Evolutionary conservation across 2,888 invertebrate genomes (phyloP), one percentile per base, ranked within the genome.

Genomic region (Augochlorella aurata): DNA sequence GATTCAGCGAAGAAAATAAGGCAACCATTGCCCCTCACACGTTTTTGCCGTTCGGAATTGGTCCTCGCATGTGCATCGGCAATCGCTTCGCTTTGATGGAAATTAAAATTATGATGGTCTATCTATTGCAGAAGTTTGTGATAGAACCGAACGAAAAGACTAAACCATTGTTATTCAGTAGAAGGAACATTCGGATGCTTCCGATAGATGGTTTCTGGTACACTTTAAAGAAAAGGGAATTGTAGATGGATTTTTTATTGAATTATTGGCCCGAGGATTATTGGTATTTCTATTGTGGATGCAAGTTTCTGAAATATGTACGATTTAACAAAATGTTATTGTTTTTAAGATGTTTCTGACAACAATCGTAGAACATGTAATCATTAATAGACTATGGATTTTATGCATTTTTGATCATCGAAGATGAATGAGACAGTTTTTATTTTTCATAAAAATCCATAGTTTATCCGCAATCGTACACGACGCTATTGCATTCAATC

Each of bases 121-220:
- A 87, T 72, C 82, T 91, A 10, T 29, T 91, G n/a, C 83, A 74
- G 1, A 87, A 77, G 49, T 90, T 90, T 47, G 12, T 49, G 0
- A 18, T 90, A 1, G 84, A 83, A 5, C 93, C 92, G 47, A 92
- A 93, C 14, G 89, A 91, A 4, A 94, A 93, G 82, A 94, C 94
- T 0, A 50, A 84, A 3, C 94, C 94, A 0, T 86, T 94, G 1
- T 82, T 47, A 9, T 81, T 63, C 4, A 75, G 49, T 5, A 82
- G 63, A 21, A 70, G 18, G 10, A 70, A 80, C 0, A 87, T 90
- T 21, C 72, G 71, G 2, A 67, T 89, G 68, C 54, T 38, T 0
- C 61, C 79, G 0, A 68, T 83, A 0, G 85, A 63, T 8, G 90
- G 90, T 9, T 87, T 89, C 24, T 90, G 86, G 89, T 61, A 89